phyloP scores from a whole-genome alignment of 2,113 vertebrate species.

The Petaurus breviceps region DNA sequence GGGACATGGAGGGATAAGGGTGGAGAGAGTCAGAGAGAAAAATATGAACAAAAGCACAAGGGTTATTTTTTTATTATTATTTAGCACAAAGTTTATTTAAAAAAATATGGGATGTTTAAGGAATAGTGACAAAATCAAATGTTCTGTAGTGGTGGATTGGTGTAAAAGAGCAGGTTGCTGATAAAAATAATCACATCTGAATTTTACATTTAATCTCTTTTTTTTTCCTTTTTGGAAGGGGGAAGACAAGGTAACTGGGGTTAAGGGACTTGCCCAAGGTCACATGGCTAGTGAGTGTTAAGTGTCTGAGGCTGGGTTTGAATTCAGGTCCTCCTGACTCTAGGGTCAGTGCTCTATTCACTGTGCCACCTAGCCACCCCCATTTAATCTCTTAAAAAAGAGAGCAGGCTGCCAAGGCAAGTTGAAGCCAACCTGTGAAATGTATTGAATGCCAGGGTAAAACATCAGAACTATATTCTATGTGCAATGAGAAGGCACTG shows the following conservation, averaged over 20 bases:
- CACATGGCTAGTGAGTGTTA: too few relatives aligned
- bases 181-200: neutral
- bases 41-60: neutral
- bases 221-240: too few relatives aligned
- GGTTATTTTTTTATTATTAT: too few relatives aligned
- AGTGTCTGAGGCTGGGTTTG: too few relatives aligned
- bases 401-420: neutral
- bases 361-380: too few relatives aligned
- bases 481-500: neutral
- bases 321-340: too few relatives aligned
- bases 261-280: too few relatives aligned
- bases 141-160: neutral
- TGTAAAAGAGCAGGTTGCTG: neutral
- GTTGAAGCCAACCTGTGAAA: neutral
- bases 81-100: too few relatives aligned
- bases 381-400: neutral
- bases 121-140: neutral
- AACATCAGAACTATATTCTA: neutral
- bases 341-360: too few relatives aligned
- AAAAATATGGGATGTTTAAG: neutral
- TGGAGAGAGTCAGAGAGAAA: slow-evolving; percentile 36
- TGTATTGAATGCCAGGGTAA: neutral
- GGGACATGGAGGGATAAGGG: neutral
- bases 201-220: neutral
- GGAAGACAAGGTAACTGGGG: too few relatives aligned